Evolutionary conservation across 2,113 vertebrate species (phyloP), one percentile per base, ranked within the genome.

Genomic region (Brachyhypopomus occidentalis): DNA sequence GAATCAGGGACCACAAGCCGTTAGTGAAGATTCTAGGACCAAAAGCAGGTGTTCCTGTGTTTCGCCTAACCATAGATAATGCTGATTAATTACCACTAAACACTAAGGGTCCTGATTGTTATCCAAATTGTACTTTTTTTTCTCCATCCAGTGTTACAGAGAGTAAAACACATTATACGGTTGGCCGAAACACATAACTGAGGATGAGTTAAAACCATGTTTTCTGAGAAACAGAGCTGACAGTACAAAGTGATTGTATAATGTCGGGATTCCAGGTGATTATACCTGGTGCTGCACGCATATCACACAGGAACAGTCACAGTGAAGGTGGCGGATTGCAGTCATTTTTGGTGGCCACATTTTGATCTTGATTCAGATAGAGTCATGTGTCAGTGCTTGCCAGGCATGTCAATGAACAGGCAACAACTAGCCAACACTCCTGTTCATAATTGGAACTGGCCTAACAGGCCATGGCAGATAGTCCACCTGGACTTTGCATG

Each of bases 401-500:
- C n/a, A 62, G 59, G 22, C n/a, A 62, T 62, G n/a, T 62, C 59
- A 5, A 22, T 62, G 41, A 9, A 41, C 2, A 41, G 41, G 41
- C 3, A 41, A 8, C 5, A 62, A 22, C 22, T 20, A 5, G 58
- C 58, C 20, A 59, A 3, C 7, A 22, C 59, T 62, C 77, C 62
- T 60, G 63, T 19, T 30, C 48, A 48, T 22, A 25, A 58, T 55
- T 22, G 34, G 72, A 81, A 52, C n/a, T 62, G 5, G 59, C n/a
- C 59, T 23, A 64, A 60, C 74, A 0, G 27, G 72, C 19, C 30
- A 69, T 74, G 8, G 23, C 72, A 80, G 87, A 79, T 48, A 86
- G 85, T 30, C 23, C 59, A 62, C 23, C 22, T 62, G 59, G 59
- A 62, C 59, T 62, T 62, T n/a, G 86, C 87, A 86, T 84, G 87